phyloP scores from a whole-genome alignment of 2,797 vertebrate species.

The Pseudomugil tenellus region DNA sequence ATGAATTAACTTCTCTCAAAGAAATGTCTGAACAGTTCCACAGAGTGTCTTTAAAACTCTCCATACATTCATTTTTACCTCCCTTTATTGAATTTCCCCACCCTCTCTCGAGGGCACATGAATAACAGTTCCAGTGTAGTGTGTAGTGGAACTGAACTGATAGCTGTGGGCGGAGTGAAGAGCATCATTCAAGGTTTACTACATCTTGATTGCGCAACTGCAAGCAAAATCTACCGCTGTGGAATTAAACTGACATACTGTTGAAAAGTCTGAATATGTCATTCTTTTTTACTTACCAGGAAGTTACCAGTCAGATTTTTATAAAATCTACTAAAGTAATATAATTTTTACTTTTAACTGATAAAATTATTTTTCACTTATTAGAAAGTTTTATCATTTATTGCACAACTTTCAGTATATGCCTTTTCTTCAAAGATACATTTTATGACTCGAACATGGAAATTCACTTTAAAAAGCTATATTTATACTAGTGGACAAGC shows the following conservation, averaged over 20 bases:
- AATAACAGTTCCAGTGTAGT: conserved; percentile 44
- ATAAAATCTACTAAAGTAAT: neutral
- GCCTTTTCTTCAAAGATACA: neutral
- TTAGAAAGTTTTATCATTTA: neutral
- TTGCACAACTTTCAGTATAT: neutral
- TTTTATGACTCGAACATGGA: neutral
- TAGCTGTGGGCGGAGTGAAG: conserved; percentile 31
- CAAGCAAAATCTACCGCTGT: conserved; percentile 1
- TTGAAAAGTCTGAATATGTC: conserved; percentile 6
- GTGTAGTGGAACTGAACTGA: conserved; percentile 5
- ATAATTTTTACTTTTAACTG: too few species aligned
- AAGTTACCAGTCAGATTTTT: too few species aligned
- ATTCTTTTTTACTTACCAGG: too few species aligned
- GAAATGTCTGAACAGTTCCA: conserved; percentile 43
- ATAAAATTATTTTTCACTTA: neutral
- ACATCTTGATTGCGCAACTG: neutral
- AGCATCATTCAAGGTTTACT: conserved; percentile 11
- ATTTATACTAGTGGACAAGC: neutral
- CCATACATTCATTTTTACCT: conserved; percentile 14
- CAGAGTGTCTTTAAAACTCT: conserved; percentile 1
- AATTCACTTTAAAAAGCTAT: neutral
- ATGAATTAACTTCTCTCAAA: conserved; percentile 34
- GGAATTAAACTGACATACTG: conserved; percentile 10
- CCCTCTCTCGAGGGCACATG: conserved; percentile 36
- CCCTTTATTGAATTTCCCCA: conserved; percentile 33